Evolutionary conservation across 1,140 invertebrate species (phyloP), one percentile per base, ranked within the genome.

Genomic region (Chymomyza costata): DNA sequence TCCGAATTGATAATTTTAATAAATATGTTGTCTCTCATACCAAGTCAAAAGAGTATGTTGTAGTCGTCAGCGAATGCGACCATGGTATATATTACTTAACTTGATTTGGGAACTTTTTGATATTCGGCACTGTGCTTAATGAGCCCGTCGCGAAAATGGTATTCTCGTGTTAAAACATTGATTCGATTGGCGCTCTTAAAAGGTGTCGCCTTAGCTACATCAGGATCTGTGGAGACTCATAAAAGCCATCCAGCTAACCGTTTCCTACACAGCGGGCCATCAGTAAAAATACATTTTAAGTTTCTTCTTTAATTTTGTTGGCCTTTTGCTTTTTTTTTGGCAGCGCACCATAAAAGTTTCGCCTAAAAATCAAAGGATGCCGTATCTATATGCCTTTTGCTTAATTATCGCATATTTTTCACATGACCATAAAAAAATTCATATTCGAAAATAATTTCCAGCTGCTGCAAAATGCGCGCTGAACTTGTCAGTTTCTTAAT

Each of bases 121-220:
- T 78, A 58, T 78, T 78, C 39, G 63, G 71, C 44, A 52, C 32
- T 34, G 21, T 67, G 63, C 55, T 65, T 78, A 78, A 78, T 80
- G 64, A 80, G 73, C 74, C 61, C 55, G 67, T 80, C 73, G 61
- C 68, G 67, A 56, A 81, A 80, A 80, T 80, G 73, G 74, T 81
- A 59, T 81, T 81, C 74, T 62, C 73, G 73, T 80, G 73, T 80
- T 80, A 80, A 80, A 80, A 80, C 73, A 80, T 65, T 80, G 73
- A 80, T 80, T 80, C 73, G 68, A 73, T 80, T 80, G 73, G 73
- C 73, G 73, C 73, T 58, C 68, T 81, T 81, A 80, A 80, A 80
- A 80, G 73, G 73, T 80, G 73, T 80, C 73, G 73, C 35, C 21
- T 25, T 8, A 25, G 21, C 21, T 25, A 3, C 21, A 25, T n/a